Base-by-base conservation (phyloP, 2,797 vertebrate species). In the Pyrrhura leucotis region DNA sequence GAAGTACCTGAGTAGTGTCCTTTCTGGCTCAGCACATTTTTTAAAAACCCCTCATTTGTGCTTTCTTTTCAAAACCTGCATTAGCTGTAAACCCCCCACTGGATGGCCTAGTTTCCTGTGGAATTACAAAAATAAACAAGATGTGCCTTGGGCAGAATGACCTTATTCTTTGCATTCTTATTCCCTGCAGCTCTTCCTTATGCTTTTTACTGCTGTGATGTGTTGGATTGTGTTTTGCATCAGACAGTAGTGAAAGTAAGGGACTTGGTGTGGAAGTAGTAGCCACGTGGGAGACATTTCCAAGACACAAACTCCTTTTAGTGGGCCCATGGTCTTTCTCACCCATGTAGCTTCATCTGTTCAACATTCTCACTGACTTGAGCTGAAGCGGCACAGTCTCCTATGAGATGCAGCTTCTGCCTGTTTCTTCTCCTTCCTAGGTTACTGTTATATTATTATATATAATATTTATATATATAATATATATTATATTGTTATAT, bases 1-100 rank as follows among this genome's bases (percentile, higher is more conserved):
- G 48, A 93, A 95, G 77, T 93, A 95, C 92, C 81, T 92, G 88
- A 96, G 88, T 58, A 74, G 75, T 45, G 45, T 85, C 51, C 92
- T 95, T 94, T 96, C 96, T 97, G 84, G 89, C 93, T 97, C 96
- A 97, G 93, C 92, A 96, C 65, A 93, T 94, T 94, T 95, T 95
- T 71, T 3, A 13, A 90, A 93, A 93, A 83, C 5, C 9, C 10
- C 69, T 92, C 65, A 48, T 26, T 50, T 68, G 39, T 65, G 56
- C 9, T 90, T 92, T 74, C 81, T 89, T 92, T 94, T 77, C n/a
- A 90, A 92, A 96, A 61, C 77, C 72, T 93, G 61, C 95, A 92
- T 96, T 97, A 96, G 92, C 88, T 96, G 48, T 53, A 95, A 95
- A 92, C 90, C 85, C 42, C 61, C 65, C 51, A 73, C 77, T 53